phyloP scores from a whole-genome alignment of 2,888 invertebrate genomes.

The Torymus tubicola region DNA sequence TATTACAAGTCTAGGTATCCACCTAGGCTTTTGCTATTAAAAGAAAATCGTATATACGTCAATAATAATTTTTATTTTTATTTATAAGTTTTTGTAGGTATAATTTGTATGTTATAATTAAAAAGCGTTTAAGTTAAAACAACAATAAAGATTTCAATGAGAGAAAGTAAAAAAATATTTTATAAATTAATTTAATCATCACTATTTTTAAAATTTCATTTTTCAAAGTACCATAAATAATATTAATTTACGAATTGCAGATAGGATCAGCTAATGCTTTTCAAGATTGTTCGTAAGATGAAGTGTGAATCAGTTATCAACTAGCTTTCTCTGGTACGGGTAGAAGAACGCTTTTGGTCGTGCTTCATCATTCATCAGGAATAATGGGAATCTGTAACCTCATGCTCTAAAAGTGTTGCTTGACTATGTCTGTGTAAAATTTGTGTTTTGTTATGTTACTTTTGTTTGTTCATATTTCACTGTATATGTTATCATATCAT shows the following conservation, averaged over 20 bases:
- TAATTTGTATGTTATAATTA: no score
- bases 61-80: no score
- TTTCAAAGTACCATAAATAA: conserved; percentile 28
- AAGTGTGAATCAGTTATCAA: conserved; percentile 19
- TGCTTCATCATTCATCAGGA: conserved; percentile 15
- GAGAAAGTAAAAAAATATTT: conserved; percentile 3
- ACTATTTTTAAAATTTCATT: conserved; percentile 59
- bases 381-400: conserved; percentile 17
- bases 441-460: conserved; percentile 20
- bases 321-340: conserved; percentile 6
- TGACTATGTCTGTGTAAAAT: neutral
- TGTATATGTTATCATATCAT: neutral
- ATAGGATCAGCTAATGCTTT: conserved; percentile 5
- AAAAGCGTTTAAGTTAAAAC: no score
- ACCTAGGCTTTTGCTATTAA: no score
- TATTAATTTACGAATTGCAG: conserved; percentile 48
- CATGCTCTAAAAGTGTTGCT: neutral
- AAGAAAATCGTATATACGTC: no score
- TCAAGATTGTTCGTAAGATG: conserved; percentile 24
- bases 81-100: no score
- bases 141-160: no score
- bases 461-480: neutral
- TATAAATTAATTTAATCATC: conserved; percentile 57
- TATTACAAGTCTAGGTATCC: no score
- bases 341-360: conserved; percentile 11